These are phyloP conservation scores for Danaus chrysippus DNA, from an alignment of 2,888 invertebrate genomes.

Conservation along the genomic window DNA sequence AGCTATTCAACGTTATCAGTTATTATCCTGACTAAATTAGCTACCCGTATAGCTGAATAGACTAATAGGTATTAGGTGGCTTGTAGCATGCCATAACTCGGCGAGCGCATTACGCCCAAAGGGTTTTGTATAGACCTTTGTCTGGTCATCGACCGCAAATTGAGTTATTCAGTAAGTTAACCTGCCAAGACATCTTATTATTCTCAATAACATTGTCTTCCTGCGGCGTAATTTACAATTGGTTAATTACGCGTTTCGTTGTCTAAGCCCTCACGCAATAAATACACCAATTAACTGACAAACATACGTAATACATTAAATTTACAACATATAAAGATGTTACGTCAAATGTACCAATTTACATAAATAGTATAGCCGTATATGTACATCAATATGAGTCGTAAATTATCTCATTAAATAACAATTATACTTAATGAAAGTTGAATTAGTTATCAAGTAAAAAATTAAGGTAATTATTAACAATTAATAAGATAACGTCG, in stretches of 20 bases:
- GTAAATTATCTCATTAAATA: too few species aligned
- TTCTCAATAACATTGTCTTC: constrained; percentile 13
- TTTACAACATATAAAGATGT: too few species aligned
- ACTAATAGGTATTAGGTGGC: constrained; percentile 31
- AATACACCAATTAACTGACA: too few species aligned
- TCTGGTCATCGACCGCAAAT: constrained; percentile 28
- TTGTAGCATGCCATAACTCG: constrained; percentile 31
- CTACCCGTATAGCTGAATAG: constrained; percentile 5
- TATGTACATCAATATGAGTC: too few species aligned
- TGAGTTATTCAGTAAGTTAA: constrained; percentile 26
- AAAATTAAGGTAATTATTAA: constrained; percentile 2
- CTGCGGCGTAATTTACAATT: background rate
- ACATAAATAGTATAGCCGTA: too few species aligned
- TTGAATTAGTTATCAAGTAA: constrained; percentile 1
- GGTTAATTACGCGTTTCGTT: background rate
- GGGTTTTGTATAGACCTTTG: constrained; percentile 30
- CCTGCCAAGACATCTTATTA: constrained; percentile 23
- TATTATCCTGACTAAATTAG: constrained; percentile 3
- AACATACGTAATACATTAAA: too few species aligned
- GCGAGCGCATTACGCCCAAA: constrained; percentile 28
- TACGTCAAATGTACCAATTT: too few species aligned
- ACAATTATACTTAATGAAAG: too few species aligned
- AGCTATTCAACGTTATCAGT: background rate
- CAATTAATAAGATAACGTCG: constrained; percentile 16
- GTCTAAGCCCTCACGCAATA: too few species aligned